phyloP scores from a whole-genome alignment of 2,888 invertebrate genomes.

The Drosophila emarginata region DNA sequence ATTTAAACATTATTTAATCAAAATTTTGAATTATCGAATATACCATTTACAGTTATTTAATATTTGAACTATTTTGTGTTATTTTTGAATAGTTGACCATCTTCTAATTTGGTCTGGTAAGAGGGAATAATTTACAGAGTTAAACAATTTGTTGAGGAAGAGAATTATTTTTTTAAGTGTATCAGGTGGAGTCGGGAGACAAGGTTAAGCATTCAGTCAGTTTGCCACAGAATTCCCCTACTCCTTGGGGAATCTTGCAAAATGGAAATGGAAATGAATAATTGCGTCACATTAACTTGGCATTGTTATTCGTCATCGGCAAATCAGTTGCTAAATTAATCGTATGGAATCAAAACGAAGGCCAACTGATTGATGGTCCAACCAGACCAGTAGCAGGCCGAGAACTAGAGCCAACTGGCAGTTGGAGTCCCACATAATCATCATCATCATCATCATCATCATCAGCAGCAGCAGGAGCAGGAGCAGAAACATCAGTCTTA shows the following conservation, averaged over 20 bases:
- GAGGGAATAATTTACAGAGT: no score
- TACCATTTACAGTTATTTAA: no score
- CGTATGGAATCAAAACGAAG: slow-evolving; percentile 64
- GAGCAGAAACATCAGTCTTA: background rate
- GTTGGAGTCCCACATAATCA: background rate
- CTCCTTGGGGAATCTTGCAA: background rate
- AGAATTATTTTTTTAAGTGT: background rate
- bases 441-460: background rate
- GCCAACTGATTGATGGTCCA: slow-evolving; percentile 59
- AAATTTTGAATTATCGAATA: no score
- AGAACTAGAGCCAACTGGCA: slow-evolving; percentile 17
- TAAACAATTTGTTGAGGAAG: background rate
- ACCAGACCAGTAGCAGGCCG: slow-evolving; percentile 6
- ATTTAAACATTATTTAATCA: no score
- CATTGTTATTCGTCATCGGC: slow-evolving; percentile 75
- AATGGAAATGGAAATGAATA: slow-evolving; percentile 56
- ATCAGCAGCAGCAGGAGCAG: background rate
- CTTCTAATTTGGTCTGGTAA: no score
- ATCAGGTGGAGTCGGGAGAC: background rate
- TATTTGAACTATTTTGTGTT: no score
- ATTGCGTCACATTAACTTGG: slow-evolving; percentile 70
- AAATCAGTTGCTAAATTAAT: slow-evolving; percentile 77
- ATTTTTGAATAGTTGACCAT: no score
- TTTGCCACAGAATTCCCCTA: background rate
- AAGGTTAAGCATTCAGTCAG: slow-evolving; percentile 3